Base-by-base conservation (phyloP, 2,113 vertebrate species). In the Psilopsiagon aymara region DNA sequence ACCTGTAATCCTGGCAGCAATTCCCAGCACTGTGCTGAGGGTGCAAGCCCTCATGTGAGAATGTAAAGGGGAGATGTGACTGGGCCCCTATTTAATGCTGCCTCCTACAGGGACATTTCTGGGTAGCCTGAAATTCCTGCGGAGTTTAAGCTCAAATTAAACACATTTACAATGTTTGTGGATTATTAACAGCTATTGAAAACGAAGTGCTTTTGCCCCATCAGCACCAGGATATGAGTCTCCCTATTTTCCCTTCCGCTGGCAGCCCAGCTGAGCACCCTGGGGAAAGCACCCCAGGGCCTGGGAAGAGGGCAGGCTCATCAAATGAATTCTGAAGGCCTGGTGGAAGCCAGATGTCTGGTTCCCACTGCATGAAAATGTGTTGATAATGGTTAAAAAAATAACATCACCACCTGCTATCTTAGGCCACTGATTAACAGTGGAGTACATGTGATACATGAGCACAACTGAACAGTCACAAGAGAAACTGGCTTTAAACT, bases 301-400 rank as follows among this genome's bases (percentile, higher is more conserved):
- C 53, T 90, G 88, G 73, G 82, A 94, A 67, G 49, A n/a, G 12
- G 24, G 51, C 88, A 92, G 49, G n/a, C 68, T 62, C 8, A 5
- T 46, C 71, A 88, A 19, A 88, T 37, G 35, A 57, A 35, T 79
- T 73, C 49, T 77, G 53, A 83, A 91, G 73, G 79, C 55, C 46
- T 39, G 10, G 39, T 7, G 13, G 43, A 91, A 86, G 83, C 52
- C 94, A 95, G 94, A 71, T 96, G 94, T 19, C 27, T 3, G 9
- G 20, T 94, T 92, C 93, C 78, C 95, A 95, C 44, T 79, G 33
- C 25, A 74, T 59, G 44, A 94, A 71, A 79, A 55, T 10, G 39
- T 39, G 43, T 28, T 86, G 85, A 88, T 88, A 88, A 87, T 5
- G 15, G 31, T 68, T 83, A 63, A 82, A 77, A 88, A 43, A 78